Conservation (phyloP, 2,113 vertebrate species). For the Heptranchias perlo region DNA sequence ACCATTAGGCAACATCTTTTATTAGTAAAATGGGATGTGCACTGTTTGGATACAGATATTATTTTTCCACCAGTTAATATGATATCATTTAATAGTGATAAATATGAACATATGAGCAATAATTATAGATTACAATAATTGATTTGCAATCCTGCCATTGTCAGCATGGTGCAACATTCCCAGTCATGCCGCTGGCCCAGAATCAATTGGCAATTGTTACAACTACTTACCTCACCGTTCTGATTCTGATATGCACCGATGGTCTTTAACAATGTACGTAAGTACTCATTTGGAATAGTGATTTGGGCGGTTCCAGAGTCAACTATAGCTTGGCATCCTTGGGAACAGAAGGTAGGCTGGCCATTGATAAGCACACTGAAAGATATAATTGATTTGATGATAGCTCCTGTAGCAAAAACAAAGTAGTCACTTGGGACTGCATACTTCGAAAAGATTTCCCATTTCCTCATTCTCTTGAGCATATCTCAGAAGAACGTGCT, state of each 20-base stretch:
- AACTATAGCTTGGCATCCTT: constrained; percentile 55
- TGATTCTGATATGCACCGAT: background rate
- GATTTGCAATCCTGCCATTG: background rate
- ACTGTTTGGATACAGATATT: background rate
- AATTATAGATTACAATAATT: background rate
- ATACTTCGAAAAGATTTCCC: background rate
- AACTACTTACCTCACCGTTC: background rate
- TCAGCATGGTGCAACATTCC: background rate
- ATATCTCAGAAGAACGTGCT: background rate
- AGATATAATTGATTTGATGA: background rate
- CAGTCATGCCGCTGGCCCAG: background rate
- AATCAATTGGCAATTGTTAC: background rate
- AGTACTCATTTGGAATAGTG: constrained; percentile 47
- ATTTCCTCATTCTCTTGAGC: background rate
- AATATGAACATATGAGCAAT: background rate
- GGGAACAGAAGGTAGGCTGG: constrained; percentile 41
- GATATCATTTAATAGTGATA: background rate
- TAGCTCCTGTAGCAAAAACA: background rate
- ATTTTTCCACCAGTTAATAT: background rate
- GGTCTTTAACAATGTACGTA: background rate
- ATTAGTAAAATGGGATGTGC: background rate
- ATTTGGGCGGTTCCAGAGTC: constrained; percentile 57
- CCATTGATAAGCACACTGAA: constrained; percentile 51
- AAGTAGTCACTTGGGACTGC: background rate
- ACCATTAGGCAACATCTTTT: background rate